Evolutionary conservation across 2,797 vertebrate species (phyloP).

Genomic region (Channa striata): DNA sequence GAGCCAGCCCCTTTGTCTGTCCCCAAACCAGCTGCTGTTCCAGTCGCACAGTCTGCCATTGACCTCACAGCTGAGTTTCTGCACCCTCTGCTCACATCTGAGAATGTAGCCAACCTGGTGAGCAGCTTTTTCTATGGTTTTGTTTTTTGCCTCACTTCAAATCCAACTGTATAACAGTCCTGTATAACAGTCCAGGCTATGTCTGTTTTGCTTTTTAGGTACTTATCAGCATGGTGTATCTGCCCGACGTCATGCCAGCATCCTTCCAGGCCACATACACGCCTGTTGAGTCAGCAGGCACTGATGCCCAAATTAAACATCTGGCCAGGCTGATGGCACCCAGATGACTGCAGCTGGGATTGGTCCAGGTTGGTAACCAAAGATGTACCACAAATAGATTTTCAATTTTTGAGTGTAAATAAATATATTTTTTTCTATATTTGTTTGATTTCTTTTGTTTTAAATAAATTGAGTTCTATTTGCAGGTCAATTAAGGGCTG

Average conservation of each 20-base stretch:
- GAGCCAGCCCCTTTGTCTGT: slow-evolving; percentile 76
- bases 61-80: slow-evolving; percentile 95
- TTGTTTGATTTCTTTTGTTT: no score
- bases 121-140: background rate
- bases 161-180: background rate
- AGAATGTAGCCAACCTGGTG: slow-evolving; percentile 97
- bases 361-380: slow-evolving; percentile 87
- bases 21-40: slow-evolving; percentile 81
- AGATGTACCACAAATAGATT: background rate
- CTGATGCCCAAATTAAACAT: slow-evolving; percentile 95
- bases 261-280: slow-evolving; percentile 98
- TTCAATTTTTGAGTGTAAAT: no score
- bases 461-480: background rate
- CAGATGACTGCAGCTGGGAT: slow-evolving; percentile 94
- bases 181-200: background rate
- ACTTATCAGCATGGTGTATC: slow-evolving; percentile 97
- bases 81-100: slow-evolving; percentile 88
- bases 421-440: no score
- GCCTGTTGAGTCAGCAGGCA: slow-evolving; percentile 95
- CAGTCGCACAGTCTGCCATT: slow-evolving; percentile 88
- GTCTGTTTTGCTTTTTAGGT: slow-evolving; percentile 80
- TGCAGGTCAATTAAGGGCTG: background rate
- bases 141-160: background rate
- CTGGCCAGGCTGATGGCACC: slow-evolving; percentile 92
- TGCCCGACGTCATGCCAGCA: slow-evolving; percentile 95